Evolutionary conservation across 2,888 invertebrate species (phyloP).

Genomic region (Aleiodes leptofemur): DNA sequence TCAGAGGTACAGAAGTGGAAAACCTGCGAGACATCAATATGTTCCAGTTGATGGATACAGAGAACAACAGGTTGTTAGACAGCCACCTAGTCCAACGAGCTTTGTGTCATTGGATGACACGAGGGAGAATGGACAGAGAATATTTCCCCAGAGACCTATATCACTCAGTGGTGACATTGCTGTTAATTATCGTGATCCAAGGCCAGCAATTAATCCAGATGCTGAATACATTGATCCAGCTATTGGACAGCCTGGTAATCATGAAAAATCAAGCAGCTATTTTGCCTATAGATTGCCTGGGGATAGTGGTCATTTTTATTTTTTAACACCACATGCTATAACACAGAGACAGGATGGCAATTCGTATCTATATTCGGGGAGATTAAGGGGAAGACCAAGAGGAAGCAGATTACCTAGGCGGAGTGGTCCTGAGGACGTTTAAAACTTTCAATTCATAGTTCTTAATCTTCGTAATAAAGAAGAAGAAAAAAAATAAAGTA

Average conservation of each 20-base stretch:
- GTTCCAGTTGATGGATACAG: slow-evolving; percentile 39
- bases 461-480: slow-evolving; percentile 17
- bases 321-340: slow-evolving; percentile 83
- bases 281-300: slow-evolving; percentile 86
- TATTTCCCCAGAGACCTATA: slow-evolving; percentile 57
- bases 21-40: slow-evolving; percentile 50
- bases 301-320: slow-evolving; percentile 87
- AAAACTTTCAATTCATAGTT: slow-evolving; percentile 37
- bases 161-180: slow-evolving; percentile 76
- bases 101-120: slow-evolving; percentile 62
- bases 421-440: slow-evolving; percentile 62
- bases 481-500: not conserved
- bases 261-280: slow-evolving; percentile 77
- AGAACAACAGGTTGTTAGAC: slow-evolving; percentile 35
- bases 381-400: slow-evolving; percentile 63
- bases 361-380: slow-evolving; percentile 61
- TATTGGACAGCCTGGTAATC: slow-evolving; percentile 53
- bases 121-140: slow-evolving; percentile 46
- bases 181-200: slow-evolving; percentile 79
- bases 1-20: slow-evolving; percentile 48
- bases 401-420: slow-evolving; percentile 64
- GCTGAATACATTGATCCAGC: slow-evolving; percentile 78
- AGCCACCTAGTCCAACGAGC: slow-evolving; percentile 55
- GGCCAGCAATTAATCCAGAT: slow-evolving; percentile 78
- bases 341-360: slow-evolving; percentile 67